phyloP scores from a whole-genome alignment of 2,113 vertebrate species.

The Periophthalmus modestus region DNA sequence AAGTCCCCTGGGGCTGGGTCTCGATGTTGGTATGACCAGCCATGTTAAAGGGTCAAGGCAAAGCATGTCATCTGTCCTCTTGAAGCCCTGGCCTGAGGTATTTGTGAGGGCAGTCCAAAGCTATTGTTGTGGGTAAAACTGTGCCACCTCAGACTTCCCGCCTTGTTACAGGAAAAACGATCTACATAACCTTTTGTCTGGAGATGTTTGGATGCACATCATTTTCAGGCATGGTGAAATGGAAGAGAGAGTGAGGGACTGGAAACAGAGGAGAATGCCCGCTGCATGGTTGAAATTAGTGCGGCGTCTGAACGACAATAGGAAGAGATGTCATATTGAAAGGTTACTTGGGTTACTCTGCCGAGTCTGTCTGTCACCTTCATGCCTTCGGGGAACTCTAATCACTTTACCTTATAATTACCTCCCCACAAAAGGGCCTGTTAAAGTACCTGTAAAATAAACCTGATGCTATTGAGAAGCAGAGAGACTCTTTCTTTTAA shows the following conservation, averaged over 20 bases:
- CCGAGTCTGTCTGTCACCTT: conserved; percentile 83
- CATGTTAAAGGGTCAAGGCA: conserved; percentile 82
- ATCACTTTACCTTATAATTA: conserved; percentile 85
- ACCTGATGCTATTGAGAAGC: conserved; percentile 77
- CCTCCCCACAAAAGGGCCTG: conserved; percentile 76
- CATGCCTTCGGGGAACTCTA: conserved; percentile 78
- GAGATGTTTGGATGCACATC: conserved; percentile 58
- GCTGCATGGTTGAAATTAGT: conserved; percentile 73
- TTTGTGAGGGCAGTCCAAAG: conserved; percentile 48
- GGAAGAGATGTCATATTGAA: conserved; percentile 78
- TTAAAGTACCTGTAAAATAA: conserved; percentile 85
- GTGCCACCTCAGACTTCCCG: conserved; percentile 42
- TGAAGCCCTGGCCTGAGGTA: conserved; percentile 53
- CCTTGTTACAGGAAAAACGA: conserved; percentile 72
- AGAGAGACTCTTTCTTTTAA: conserved; percentile 80
- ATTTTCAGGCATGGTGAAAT: conserved; percentile 43
- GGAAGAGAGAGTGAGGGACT: conserved; percentile 17
- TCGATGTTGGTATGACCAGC: conserved; percentile 80
- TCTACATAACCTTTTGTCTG: conserved; percentile 71
- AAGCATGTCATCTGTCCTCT: conserved; percentile 81
- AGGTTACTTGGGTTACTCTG: conserved; percentile 81
- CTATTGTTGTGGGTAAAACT: conserved; percentile 48
- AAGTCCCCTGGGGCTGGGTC: conserved; percentile 78
- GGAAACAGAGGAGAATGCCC: conserved; percentile 41
- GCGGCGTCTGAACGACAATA: conserved; percentile 70